Percentiles rank a stretch among this genome's conserved stretches.
Evolutionary conservation across 2,888 invertebrate genomes (phyloP).

Genomic region (Athalia cordata): DNA sequence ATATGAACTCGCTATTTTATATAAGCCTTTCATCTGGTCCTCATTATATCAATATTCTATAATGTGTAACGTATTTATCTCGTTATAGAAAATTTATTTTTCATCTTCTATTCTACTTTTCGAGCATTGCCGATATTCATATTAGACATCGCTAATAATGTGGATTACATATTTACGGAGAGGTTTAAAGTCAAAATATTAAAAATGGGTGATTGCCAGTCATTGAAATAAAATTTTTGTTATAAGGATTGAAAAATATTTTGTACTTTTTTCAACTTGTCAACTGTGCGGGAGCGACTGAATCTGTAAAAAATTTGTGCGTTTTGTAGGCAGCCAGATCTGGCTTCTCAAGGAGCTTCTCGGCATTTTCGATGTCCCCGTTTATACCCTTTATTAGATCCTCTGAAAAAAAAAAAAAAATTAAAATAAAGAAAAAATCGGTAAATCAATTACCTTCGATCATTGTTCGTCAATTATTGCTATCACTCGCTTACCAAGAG

Average conservation of each 20-base stretch:
- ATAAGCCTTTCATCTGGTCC: too few relatives aligned
- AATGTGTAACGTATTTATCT: too few relatives aligned
- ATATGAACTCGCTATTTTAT: too few relatives aligned
- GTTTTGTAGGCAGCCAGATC: conserved; percentile 75
- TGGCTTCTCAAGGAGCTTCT: conserved; percentile 77
- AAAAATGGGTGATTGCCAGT: neutral
- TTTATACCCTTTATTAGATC: conserved; percentile 86
- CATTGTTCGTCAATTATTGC: too few relatives aligned
- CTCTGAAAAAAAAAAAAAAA: conserved; percentile 73
- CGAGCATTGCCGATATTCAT: too few relatives aligned
- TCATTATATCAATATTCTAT: too few relatives aligned
- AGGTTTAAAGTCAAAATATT: too few relatives aligned
- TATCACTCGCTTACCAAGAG: conserved; percentile 74
- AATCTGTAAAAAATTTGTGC: conserved; percentile 75
- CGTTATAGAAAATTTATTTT: too few relatives aligned
- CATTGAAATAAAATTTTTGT: conserved; percentile 3
- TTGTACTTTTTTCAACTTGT: conserved; percentile 1
- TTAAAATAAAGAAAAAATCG: neutral
- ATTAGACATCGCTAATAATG: too few relatives aligned
- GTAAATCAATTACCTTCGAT: neutral
- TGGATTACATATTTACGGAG: too few relatives aligned
- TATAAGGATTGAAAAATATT: neutral
- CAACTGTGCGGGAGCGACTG: neutral
- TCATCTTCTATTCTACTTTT: too few relatives aligned
- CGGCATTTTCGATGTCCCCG: conserved; percentile 85